Base-by-base conservation (phyloP, 35 echinoderm and acorn worm genomes). In the Heliocidaris tuberculata region DNA sequence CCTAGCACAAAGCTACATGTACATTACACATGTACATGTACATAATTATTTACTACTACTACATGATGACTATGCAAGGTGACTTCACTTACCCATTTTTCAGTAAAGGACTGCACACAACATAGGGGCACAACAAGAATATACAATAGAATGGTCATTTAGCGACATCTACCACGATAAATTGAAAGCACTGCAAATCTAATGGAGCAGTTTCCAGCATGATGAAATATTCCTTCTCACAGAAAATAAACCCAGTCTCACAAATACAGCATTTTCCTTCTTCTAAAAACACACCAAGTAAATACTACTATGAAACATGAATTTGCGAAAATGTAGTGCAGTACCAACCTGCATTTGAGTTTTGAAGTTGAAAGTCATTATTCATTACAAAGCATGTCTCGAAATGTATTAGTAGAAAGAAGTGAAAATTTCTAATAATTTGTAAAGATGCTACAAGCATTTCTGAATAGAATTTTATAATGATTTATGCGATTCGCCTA, bases 71-170 rank as follows among this genome's bases (percentile, higher is more conserved):
- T 78, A 7, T 27, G 65, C 27, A 78, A 7, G 65, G 5, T 78
- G 65, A 78, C 6, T n/a, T 27, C 31, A 89, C 87, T 89, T 89
- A 89, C 87, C 87, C 87, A 13, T 89, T 89, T 89, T 89, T 89
- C 87, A 89, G 87, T 89, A 89, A 89, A 48, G 87, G 87, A 89
- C 87, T 89, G 87, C 32, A 89, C 31, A 89, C 16, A 47, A 48
- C 31, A 89, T 19, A 27, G 24, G 87, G 31, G 17, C 65, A 56
- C 52, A 78, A 78, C 65, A 78, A 78, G 19, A 78, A n/a, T 42
- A 15, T n/a, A 78, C 65, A 78, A 78, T 78, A 78, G 65, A 78
- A n/a, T n/a, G 27, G 27, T 78, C 65, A 78, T 78, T 78, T 78
- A 27, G 8, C 27, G 21, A 78, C 7, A 78, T 5, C 27, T n/a